Evolutionary conservation across 1,140 invertebrate species (phyloP).

Genomic region (Zaprionus davidi): DNA sequence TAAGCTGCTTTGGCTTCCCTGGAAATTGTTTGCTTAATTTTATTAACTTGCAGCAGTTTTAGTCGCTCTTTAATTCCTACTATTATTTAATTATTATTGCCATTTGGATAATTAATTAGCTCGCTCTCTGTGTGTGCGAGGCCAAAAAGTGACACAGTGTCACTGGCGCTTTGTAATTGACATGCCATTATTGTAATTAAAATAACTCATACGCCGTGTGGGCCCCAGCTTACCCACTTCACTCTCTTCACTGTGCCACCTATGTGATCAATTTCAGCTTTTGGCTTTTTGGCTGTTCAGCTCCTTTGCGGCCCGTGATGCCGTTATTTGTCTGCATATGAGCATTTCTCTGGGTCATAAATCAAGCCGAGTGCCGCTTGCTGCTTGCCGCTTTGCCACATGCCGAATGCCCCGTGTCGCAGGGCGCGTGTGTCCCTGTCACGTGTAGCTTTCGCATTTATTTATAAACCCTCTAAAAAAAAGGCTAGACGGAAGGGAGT

Average conservation of each 20-base stretch:
- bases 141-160: conserved; percentile 62
- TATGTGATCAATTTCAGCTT: conserved; percentile 36
- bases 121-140: background rate
- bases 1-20: conserved; percentile 35
- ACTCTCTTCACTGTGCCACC: background rate
- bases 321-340: conserved; percentile 25
- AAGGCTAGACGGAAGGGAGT: background rate
- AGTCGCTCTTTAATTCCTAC: background rate
- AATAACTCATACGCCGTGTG: conserved; percentile 72
- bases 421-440: conserved; percentile 39
- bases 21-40: conserved; percentile 63
- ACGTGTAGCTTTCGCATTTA: conserved; percentile 62
- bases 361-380: conserved; percentile 47
- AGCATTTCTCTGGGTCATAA: conserved; percentile 47
- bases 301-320: background rate
- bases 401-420: conserved; percentile 9
- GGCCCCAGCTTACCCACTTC: background rate
- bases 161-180: conserved; percentile 66
- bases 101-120: conserved; percentile 71
- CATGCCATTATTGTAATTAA: conserved; percentile 82
- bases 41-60: conserved; percentile 40
- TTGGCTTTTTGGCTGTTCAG: background rate
- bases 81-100: conserved; percentile 51
- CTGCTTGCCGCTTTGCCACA: conserved; percentile 3
- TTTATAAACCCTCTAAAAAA: conserved; percentile 55